phyloP scores from a whole-genome alignment of 2,113 vertebrate species.

The Salminus brasiliensis region DNA sequence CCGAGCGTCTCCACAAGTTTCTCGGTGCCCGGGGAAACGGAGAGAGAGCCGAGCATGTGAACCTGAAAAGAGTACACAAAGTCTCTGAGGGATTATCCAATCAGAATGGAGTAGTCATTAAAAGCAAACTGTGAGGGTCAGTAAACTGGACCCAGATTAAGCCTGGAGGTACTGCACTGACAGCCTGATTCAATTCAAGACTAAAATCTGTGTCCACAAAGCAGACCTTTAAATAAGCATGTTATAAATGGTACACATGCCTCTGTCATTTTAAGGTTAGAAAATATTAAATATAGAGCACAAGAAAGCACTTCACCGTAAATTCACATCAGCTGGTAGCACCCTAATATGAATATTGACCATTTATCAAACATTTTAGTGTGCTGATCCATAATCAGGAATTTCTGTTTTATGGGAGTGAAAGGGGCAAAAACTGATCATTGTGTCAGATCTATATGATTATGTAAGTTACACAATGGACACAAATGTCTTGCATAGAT shows the following conservation, averaged over 20 bases:
- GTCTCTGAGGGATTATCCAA: conserved; percentile 32
- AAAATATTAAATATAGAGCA: neutral
- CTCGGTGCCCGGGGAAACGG: conserved; percentile 38
- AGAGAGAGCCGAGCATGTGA: conserved; percentile 21
- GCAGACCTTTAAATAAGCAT: neutral
- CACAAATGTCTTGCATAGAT: too few relatives aligned
- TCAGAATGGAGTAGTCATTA: conserved; percentile 22
- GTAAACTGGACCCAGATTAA: conserved; percentile 12
- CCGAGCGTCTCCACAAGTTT: conserved; percentile 54
- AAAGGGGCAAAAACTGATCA: too few relatives aligned
- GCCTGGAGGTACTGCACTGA: conserved; percentile 20
- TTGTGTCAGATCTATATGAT: too few relatives aligned
- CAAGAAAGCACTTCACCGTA: neutral
- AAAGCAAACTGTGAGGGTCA: conserved; percentile 1
- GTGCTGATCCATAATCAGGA: neutral
- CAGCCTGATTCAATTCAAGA: conserved; percentile 8
- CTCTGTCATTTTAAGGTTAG: neutral
- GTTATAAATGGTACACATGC: neutral
- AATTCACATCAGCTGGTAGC: neutral
- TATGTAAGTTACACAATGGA: too few relatives aligned
- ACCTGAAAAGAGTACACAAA: conserved; percentile 34
- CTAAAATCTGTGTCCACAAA: neutral
- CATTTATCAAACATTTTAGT: neutral
- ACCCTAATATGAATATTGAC: neutral
- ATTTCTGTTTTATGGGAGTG: too few relatives aligned